Evolutionary conservation across 1,140 invertebrate genomes (phyloP).

Genomic region (Wasmannia auropunctata): DNA sequence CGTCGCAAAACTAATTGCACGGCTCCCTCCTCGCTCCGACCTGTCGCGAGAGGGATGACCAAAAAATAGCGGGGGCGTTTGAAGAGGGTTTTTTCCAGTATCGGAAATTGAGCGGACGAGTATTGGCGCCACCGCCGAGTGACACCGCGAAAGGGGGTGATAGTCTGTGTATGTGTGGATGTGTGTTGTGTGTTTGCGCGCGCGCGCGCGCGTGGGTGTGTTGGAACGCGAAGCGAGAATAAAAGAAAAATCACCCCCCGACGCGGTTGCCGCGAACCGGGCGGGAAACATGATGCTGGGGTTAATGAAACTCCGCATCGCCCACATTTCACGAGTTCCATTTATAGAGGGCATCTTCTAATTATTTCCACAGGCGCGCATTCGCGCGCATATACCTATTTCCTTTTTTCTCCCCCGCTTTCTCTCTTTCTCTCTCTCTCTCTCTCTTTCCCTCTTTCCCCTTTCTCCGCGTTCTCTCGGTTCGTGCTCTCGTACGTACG

Average conservation of each 20-base stretch:
- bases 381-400: constrained; percentile 1
- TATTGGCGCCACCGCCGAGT: constrained; percentile 46
- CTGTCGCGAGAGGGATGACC: background rate
- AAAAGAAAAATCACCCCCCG: constrained; percentile 35
- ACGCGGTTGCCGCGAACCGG: background rate
- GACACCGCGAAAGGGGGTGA: constrained; percentile 12
- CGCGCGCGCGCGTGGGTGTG: background rate
- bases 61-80: constrained; percentile 38
- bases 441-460: background rate
- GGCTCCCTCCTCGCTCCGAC: background rate
- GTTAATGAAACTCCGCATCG: constrained; percentile 57
- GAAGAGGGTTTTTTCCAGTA: constrained; percentile 35
- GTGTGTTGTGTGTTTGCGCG: background rate
- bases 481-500: constrained; percentile 3
- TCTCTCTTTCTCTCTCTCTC: background rate
- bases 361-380: constrained; percentile 50
- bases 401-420: background rate
- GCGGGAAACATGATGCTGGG: constrained; percentile 44
- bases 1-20: constrained; percentile 52
- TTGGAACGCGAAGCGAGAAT: constrained; percentile 19
- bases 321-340: constrained; percentile 55
- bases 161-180: background rate
- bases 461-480: background rate
- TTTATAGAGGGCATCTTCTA: constrained; percentile 58
- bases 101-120: constrained; percentile 50